phyloP scores from a whole-genome alignment of 1,140 invertebrate species.

The Tetramorium parvispinum region DNA sequence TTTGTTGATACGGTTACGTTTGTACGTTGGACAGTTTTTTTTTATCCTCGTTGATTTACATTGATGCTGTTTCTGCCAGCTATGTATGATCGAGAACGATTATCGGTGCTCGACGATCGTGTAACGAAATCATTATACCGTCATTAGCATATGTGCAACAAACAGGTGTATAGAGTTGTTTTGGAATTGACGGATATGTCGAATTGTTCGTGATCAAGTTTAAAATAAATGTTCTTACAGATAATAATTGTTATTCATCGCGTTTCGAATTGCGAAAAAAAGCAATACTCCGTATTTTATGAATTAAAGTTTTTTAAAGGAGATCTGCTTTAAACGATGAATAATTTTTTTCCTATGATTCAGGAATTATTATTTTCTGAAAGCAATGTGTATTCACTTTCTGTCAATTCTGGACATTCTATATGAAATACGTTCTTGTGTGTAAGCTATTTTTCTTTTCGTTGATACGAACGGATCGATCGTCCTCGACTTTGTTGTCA shows the following conservation, averaged over 20 bases:
- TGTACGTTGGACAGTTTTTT: conserved; percentile 24
- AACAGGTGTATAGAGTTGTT: not conserved
- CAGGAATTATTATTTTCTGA: not conserved
- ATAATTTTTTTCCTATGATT: not conserved
- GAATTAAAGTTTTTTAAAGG: not conserved
- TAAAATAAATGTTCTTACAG: not conserved
- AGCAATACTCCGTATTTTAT: not conserved
- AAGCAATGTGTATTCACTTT: not conserved
- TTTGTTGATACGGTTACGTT: conserved; percentile 53
- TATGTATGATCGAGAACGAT: conserved; percentile 18
- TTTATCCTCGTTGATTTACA: conserved; percentile 27
- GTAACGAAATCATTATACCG: conserved; percentile 23
- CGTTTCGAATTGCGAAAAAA: not conserved
- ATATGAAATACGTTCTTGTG: not conserved
- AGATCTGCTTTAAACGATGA: not conserved
- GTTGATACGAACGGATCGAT: not conserved
- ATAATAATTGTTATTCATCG: not conserved
- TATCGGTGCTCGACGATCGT: conserved; percentile 1
- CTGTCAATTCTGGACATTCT: not conserved
- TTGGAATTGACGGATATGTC: not conserved
- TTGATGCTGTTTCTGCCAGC: conserved; percentile 19
- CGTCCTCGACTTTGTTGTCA: conserved; percentile 14
- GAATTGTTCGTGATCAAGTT: not conserved
- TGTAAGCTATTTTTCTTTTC: not conserved
- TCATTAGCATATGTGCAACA: conserved; percentile 3